phyloP scores from a whole-genome alignment of 1,140 invertebrate genomes.

The Bilobella aurantiaca region DNA sequence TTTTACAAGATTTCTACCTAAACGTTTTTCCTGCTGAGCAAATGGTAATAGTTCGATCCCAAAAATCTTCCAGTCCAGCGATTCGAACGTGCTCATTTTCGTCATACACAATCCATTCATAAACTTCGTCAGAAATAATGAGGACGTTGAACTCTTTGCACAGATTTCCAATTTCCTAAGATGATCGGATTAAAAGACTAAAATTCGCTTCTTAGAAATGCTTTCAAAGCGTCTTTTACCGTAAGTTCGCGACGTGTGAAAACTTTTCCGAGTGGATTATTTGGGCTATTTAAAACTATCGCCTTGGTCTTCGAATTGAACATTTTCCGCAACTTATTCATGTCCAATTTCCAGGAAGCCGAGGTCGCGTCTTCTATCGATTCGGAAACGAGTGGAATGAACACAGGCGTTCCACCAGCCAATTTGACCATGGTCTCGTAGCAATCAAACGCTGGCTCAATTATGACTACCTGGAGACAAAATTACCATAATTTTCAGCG shows the following conservation, averaged over 20 bases:
- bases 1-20: slow-evolving; percentile 57
- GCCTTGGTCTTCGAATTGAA: slow-evolving; percentile 88
- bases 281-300: slow-evolving; percentile 90
- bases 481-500: neutral
- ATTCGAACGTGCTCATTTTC: slow-evolving; percentile 78
- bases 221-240: slow-evolving; percentile 12
- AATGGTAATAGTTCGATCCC: slow-evolving; percentile 91
- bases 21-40: slow-evolving; percentile 63
- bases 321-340: slow-evolving; percentile 63
- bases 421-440: slow-evolving; percentile 78
- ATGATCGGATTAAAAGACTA: neutral
- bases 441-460: slow-evolving; percentile 97
- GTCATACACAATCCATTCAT: slow-evolving; percentile 91
- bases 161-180: slow-evolving; percentile 63
- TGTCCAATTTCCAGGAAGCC: slow-evolving; percentile 80
- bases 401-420: slow-evolving; percentile 76
- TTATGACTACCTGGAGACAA: slow-evolving; percentile 70
- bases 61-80: slow-evolving; percentile 70
- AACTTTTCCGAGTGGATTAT: slow-evolving; percentile 92
- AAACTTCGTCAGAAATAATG: slow-evolving; percentile 92
- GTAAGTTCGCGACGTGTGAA: slow-evolving; percentile 56
- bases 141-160: slow-evolving; percentile 88
- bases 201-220: neutral
- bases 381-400: slow-evolving; percentile 73
- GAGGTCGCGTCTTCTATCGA: slow-evolving; percentile 48